Evolutionary conservation across 2,888 invertebrate species (phyloP), one percentile per base, ranked within the genome.

Genomic region (Oeneis ivallda): DNA sequence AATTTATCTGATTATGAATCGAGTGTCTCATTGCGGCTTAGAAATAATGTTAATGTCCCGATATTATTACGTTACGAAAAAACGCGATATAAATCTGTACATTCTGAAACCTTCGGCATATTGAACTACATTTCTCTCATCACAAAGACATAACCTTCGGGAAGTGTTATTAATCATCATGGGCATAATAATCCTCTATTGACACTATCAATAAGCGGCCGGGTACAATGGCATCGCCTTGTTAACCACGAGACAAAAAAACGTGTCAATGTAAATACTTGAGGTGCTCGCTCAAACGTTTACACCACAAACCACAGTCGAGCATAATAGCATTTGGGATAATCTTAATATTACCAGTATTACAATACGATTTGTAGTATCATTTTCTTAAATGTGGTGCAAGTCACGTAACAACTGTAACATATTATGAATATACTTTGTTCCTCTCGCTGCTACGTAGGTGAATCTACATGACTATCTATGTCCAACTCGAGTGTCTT

Each of bases 241-340:
- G 89, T 90, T 90, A 88, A 82, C 79, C 76, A 79, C 77, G 75
- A 70, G 79, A 83, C 82, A 86, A 87, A 87, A 74, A 89, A 89
- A 88, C 80, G 81, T 88, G 89, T 87, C 85, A 89, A 82, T 81
- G 82, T 84, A 86, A 87, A 89, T 78, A 85, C 74, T 76, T 73
- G 74, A 79, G 76, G 77, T 81, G 76, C 74, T 71, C 78, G 78
- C 76, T 77, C 79, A 77, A 77, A 80, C 78, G 75, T 69, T 75
- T 72, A 75, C 74, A 74, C 76, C 76, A 72, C 76, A 76, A 71
- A 74, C 79, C 81, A 84, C 82, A 85, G 77, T 71, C 76, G 74
- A 80, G 75, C 70, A 70, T 77, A 70, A 77, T 72, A 66, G 70
- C 66, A 70, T 73, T 71, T 68, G 69, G 65, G 71, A 69, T 64